Conservation (phyloP, 92 coral and sea anemone species). For the Desmophyllum pertusum region DNA sequence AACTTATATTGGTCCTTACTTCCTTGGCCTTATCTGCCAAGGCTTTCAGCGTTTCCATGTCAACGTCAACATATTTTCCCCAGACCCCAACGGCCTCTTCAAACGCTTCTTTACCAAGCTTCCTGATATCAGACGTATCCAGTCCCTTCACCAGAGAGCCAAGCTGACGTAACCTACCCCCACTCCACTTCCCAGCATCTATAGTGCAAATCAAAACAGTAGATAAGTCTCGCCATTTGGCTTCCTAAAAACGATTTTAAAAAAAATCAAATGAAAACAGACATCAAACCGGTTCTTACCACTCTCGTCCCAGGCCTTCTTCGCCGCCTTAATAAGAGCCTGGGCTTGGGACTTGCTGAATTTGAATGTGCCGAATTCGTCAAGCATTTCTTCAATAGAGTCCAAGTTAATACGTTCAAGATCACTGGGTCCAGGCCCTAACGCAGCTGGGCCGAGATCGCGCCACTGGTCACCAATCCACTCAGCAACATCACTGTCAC, state of each 20-base stretch:
- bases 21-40: slow-evolving; percentile 86
- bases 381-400: slow-evolving; percentile 81
- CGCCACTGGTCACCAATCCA: slow-evolving; percentile 92
- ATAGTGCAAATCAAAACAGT: background rate
- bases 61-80: slow-evolving; percentile 80
- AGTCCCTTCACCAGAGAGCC: slow-evolving; percentile 93
- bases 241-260: background rate
- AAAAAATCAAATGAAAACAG: background rate
- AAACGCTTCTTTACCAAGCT: slow-evolving; percentile 70
- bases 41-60: slow-evolving; percentile 73
- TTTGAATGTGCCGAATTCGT: slow-evolving; percentile 74
- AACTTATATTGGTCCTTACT: slow-evolving; percentile 29
- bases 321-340: slow-evolving; percentile 82
- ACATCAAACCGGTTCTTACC: slow-evolving; percentile 42
- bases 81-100: slow-evolving; percentile 91
- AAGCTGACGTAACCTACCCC: slow-evolving; percentile 81
- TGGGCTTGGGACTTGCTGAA: slow-evolving; percentile 83
- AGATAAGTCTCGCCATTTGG: background rate
- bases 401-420: slow-evolving; percentile 84
- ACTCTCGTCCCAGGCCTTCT: slow-evolving; percentile 77
- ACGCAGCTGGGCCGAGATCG: slow-evolving; percentile 92
- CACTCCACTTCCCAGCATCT: slow-evolving; percentile 91
- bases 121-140: slow-evolving; percentile 65
- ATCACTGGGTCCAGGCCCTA: slow-evolving; percentile 82
- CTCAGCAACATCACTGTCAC: slow-evolving; percentile 79